Evolutionary conservation across 2,113 vertebrate genomes (phyloP), one percentile per base, ranked within the genome.

Genomic region (Poeciliopsis prolifica): DNA sequence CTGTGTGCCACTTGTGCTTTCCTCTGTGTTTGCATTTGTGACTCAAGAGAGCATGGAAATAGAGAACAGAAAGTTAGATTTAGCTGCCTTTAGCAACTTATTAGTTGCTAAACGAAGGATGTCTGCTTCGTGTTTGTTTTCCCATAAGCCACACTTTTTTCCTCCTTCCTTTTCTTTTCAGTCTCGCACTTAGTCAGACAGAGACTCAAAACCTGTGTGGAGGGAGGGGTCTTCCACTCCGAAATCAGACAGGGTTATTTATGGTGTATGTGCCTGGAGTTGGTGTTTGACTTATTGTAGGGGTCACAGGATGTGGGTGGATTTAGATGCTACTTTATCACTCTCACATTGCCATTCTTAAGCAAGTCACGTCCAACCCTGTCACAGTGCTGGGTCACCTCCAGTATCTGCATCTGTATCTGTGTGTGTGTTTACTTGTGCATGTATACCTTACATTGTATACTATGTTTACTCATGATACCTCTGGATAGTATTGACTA

Each of bases 271-370:
- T 82, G 83, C 74, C 77, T 90, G 87, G 85, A 78, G 73, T 71
- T 86, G 82, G 81, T 89, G 82, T 91, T 89, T 92, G 90, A 92
- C 87, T 92, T 87, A 92, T 90, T 87, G 85, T 87, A 82, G 88
- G 51, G 90, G 89, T 89, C 90, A 87, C 82, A 83, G 85, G 86
- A 90, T 89, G 88, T 86, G 88, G 91, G 86, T 87, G 89, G 91
- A 90, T 87, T 88, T 81, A 88, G 87, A 82, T 83, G 87, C 81
- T 91, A 81, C 89, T 93, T 92, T 82, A 93, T 92, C 90, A 91
- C 87, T 88, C 86, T 91, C 87, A 87, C 87, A 72, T 84, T 61
- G 11, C 78, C 80, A 92, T 93, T 92, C 85, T 85, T 86, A 92
- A 87, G 87, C 91, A 86, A 91, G 87, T 92, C 90, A 92, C 89